phyloP scores from a whole-genome alignment of 2,113 vertebrate species.

The Danionella cerebrum region DNA sequence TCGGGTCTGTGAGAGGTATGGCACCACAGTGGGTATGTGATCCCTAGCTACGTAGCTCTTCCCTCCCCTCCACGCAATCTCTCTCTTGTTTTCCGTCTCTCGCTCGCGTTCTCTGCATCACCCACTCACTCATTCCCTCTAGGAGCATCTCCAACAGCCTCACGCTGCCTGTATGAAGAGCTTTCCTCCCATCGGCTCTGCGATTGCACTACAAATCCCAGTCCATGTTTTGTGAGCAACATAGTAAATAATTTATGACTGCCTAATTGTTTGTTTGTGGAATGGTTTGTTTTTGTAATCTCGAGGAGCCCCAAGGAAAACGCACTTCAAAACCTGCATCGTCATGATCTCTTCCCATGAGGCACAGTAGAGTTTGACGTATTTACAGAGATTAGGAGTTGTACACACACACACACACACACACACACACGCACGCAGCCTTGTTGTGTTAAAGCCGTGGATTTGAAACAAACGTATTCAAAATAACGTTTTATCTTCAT shows the following conservation, averaged over 20 bases:
- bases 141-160: constrained; percentile 39
- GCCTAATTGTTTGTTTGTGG: constrained; percentile 68
- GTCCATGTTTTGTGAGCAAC: constrained; percentile 52
- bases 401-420: constrained; percentile 12
- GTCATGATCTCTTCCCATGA: constrained; percentile 47
- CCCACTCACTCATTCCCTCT: constrained; percentile 20
- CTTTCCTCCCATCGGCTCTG: constrained; percentile 50
- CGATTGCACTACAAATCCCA: constrained; percentile 42
- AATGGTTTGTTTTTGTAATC: constrained; percentile 67
- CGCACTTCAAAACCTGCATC: constrained; percentile 47
- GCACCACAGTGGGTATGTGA: neutral
- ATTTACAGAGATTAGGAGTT: neutral
- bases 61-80: neutral
- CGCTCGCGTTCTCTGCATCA: neutral
- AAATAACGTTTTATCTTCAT: neutral
- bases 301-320: constrained; percentile 52
- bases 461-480: no score
- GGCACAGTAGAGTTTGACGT: constrained; percentile 45
- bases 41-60: neutral
- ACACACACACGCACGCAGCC: constrained; percentile 4
- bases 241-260: constrained; percentile 67
- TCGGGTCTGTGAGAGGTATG: constrained; percentile 82
- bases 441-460: neutral
- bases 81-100: constrained; percentile 1
- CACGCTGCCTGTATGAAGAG: constrained; percentile 16